Base-by-base conservation (phyloP, 2,797 vertebrate species). In the Falco biarmicus region DNA sequence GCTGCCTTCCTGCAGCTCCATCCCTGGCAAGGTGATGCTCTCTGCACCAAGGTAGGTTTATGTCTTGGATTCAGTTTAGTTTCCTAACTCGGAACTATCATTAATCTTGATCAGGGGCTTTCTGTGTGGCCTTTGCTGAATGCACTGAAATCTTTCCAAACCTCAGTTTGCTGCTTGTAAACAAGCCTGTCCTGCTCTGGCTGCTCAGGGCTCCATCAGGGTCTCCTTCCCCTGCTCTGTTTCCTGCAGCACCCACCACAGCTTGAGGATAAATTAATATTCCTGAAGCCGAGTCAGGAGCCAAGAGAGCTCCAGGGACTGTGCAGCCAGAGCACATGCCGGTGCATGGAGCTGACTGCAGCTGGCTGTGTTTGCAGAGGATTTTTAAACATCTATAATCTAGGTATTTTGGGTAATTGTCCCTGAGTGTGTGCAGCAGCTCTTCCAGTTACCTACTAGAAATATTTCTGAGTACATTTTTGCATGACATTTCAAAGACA, bases 111-210 rank as follows among this genome's bases (percentile, higher is more conserved):
- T 89, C 71, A 47, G 37, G 26, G 16, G 4, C 87, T 93, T 95
- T 89, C 92, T 93, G 84, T 76, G 93, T 92, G 92, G 92, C 84
- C 92, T 92, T 60, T 70, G 71, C 63, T 89, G 87, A 94, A 74
- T 1, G 31, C 39, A 59, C 63, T 92, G 80, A 66, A 83, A 95
- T 63, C 86, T 83, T 95, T 87, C 89, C 69, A 90, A 92, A 57
- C 64, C 81, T 90, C 7, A 2, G 56, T 84, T 82, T 80, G 41
- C 84, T 74, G 81, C 68, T 64, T 83, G 89, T 93, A 91, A 96
- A 93, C 89, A 92, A 94, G 51, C 51, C 70, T 45, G 65, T 68
- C 63, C 74, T 63, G 51, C 73, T 80, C 61, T 0, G 3, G n/a
- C 15, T 87, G n/a, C 88, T 81, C 54, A 22, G 11, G 16, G 53